A percentile compares a stretch with the other conserved stretches of the same genome.
phyloP scores from a whole-genome alignment of 2,888 invertebrate genomes.

The Aphidoletes aphidimyza region DNA sequence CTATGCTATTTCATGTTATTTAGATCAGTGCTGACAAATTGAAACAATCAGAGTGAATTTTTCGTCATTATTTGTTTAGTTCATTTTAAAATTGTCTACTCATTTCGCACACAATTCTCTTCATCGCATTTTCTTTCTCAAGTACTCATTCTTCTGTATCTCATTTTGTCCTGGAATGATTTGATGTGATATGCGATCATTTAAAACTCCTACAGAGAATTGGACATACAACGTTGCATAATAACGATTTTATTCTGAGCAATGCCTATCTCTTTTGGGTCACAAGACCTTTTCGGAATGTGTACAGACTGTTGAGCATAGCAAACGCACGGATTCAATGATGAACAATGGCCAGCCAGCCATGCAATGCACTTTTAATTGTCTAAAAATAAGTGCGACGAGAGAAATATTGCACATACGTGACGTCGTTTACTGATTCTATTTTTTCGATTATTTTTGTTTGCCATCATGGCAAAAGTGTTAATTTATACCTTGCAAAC shows the following conservation, averaged over 20 bases:
- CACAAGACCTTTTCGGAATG: background rate
- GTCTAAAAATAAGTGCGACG: too few species aligned
- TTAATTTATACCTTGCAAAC: background rate
- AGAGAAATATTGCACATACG: conserved; percentile 29
- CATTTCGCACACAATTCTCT: too few species aligned
- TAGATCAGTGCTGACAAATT: too few species aligned
- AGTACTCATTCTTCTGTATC: too few species aligned
- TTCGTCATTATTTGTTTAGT: background rate
- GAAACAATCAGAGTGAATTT: too few species aligned
- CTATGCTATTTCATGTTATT: background rate
- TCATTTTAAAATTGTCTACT: too few species aligned
- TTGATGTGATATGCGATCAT: too few species aligned
- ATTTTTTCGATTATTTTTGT: background rate
- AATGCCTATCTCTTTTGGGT: background rate
- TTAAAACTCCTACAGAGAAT: too few species aligned
- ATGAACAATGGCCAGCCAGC: too few species aligned
- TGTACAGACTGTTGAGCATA: background rate
- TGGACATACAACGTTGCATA: conserved; percentile 10
- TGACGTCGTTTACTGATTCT: background rate
- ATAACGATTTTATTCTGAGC: background rate
- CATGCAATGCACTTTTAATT: too few species aligned
- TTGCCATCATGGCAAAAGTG: background rate
- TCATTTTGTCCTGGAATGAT: too few species aligned
- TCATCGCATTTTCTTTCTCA: too few species aligned
- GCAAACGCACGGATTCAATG: background rate